Percentiles rank a stretch among this genome's conserved stretches.
Conservation (phyloP, 2,888 invertebrate genomes). For the Mechanitis mazaeus region DNA sequence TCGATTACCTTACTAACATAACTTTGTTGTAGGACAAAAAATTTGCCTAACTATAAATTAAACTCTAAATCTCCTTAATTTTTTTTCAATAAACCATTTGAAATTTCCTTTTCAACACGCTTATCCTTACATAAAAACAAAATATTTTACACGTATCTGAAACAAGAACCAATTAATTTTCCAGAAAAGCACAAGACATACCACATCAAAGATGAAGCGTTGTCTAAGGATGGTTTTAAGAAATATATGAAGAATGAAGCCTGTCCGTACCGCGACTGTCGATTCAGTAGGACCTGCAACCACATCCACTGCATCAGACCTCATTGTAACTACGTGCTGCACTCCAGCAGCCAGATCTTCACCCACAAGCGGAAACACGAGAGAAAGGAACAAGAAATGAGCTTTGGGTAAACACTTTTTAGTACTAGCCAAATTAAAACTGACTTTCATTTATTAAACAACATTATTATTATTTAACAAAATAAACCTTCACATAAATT, state of each 20-base stretch:
- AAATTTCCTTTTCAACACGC: too few species aligned
- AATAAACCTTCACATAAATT: neutral
- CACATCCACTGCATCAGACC: conserved; percentile 98
- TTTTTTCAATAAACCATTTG: too few species aligned
- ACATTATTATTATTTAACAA: neutral
- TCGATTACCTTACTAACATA: too few species aligned
- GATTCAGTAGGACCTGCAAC: conserved; percentile 96
- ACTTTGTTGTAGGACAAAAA: too few species aligned
- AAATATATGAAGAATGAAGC: conserved; percentile 98
- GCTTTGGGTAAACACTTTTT: conserved; percentile 83
- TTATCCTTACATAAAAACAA: too few species aligned
- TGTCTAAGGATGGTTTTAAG: conserved; percentile 97
- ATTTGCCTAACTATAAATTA: too few species aligned
- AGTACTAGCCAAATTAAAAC: too few species aligned
- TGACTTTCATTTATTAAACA: neutral
- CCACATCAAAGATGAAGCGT: conserved; percentile 97
- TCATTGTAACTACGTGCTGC: conserved; percentile 96
- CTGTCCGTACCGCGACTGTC: conserved; percentile 93
- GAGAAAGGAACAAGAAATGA: conserved; percentile 92
- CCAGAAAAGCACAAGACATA: conserved; percentile 99
- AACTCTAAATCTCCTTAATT: too few species aligned
- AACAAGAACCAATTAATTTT: conserved; percentile 31
- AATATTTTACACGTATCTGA: too few species aligned
- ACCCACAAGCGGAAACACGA: conserved; percentile 99
- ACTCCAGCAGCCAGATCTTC: conserved; percentile 96